Evolutionary conservation across 2,888 invertebrate genomes (phyloP), one percentile per base, ranked within the genome.

Genomic region (Chirona hameri): DNA sequence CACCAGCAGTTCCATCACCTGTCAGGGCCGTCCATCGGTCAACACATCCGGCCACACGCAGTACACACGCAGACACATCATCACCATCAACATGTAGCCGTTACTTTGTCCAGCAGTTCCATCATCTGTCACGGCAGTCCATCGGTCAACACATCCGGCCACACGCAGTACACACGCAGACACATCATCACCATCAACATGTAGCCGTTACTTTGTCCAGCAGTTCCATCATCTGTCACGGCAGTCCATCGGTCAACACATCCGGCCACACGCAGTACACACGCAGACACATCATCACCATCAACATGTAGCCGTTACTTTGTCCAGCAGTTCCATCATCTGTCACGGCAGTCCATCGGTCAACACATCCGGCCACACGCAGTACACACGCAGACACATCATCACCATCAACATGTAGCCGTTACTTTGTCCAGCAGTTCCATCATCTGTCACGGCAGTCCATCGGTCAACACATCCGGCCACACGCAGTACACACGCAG

Each of bases 1-100:
- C 82, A 96, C 93, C 83, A 98, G 89, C 65, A 97, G 89, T 88
- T 97, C 97, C 93, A 98, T 95, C 24, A 97, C 96, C 93, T 97
- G 39, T 10, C 21, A n/a, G n/a, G n/a, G n/a, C n/a, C n/a, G n/a
- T n/a, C n/a, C n/a, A n/a, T n/a, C n/a, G n/a, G n/a, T n/a, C 18
- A 15, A 27, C 52, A 82, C 55, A 10, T 18, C 31, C 82, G 5
- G 80, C 4, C 57, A 21, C 57, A 57, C 3, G 14, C 18, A 57
- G 57, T 18, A 12, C 3, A 21, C 18, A 4, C 21, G 15, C 24
- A 21, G 52, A 82, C 55, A 21, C 14, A 24, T n/a, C n/a, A n/a
- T n/a, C n/a, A n/a, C n/a, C n/a, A n/a, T n/a, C n/a, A n/a, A n/a
- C n/a, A n/a, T n/a, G n/a, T n/a, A n/a, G n/a, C n/a, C n/a, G n/a